Base-by-base conservation (phyloP, 2,888 invertebrate genomes). In the Diaphora mendica region DNA sequence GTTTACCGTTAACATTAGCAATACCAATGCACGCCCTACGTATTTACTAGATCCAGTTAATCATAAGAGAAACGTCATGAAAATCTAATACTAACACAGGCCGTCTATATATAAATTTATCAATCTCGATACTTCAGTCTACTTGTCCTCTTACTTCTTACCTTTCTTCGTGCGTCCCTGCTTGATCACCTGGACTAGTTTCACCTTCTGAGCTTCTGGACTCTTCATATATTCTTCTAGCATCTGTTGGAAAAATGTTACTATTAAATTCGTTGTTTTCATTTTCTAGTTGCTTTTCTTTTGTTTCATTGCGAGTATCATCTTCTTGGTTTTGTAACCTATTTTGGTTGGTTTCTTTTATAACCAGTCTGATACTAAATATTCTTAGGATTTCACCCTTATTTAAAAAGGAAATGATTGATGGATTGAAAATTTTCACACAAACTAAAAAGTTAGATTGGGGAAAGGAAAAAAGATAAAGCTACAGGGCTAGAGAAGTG, bases 111-210 rank as follows among this genome's bases (percentile, higher is more conserved):
- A 72, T 72, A 70, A 70, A 48, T 65, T 69, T 70, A 71, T 77
- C 77, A 78, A 70, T 79, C 71, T 79, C 67, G 30, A 70, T 68
- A 67, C 74, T 51, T 75, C 80, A 78, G 81, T 78, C 79, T 79
- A 74, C 69, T 76, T 71, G 20, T 77, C 64, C 64, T 86, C 84
- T 62, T 62, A 90, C 74, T 90, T 93, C 83, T 91, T 93, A 59
- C 85, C 72, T 75, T 89, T 91, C 86, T 90, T 92, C 20, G 75
- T 78, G 65, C 89, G 86, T 48, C 89, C 90, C 72, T 92, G 91
- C 80, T 92, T 93, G 65, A 95, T 91, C 0, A 94, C 90, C 79
- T 94, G 93, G 9, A 95, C 92, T 39, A 95, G 84, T 76, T 93
- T 95, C 23, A 94, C 81, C n/a, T 91, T 87, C 74, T 93, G 93